Evolutionary conservation across 2,888 invertebrate genomes (phyloP), one percentile per base, ranked within the genome.

Genomic region (Eledone cirrhosa): DNA sequence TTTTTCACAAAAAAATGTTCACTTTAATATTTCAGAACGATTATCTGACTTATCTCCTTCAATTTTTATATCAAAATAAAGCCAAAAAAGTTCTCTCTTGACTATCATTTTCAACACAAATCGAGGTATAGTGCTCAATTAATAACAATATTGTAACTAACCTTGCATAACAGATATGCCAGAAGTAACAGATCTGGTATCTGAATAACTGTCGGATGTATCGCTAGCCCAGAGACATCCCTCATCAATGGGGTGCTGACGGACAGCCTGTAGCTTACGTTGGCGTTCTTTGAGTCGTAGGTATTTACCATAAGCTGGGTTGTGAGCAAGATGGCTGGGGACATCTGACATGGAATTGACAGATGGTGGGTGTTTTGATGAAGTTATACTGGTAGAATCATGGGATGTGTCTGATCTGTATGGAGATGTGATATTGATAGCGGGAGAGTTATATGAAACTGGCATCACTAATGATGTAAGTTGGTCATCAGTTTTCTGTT

Each of bases 281-380:
- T 87, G 87, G 41, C 89, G 83, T 48, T 89, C 88, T 78, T 88
- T 87, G 78, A 89, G 79, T 77, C 84, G 83, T 19, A 88, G 80
- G 79, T 89, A 89, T 74, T 88, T 89, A 48, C 86, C 84, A 78
- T 88, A 87, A 11, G 87, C 88, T n/a, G 87, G 84, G 53, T 79
- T 72, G 31, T 78, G 63, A 33, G 63, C 59, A 19, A 41, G 27
- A 19, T 72, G 78, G 33, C 48, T 75, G 24, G 48, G 27, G 2
- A 76, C 27, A 22, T 48, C 48, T 7, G 63, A 14, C 19, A 33
- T 22, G 13, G 59, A 63, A 48, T 29, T 63, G 29, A 59, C 29
- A 31, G 63, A 77, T 63, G 59, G 59, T 53, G 29, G 29, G n/a
- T 77, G 77, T 24, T 29, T 27, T 22, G 76, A 72, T 19, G 48